Evolutionary conservation across 2,797 vertebrate species (phyloP), one percentile per base, ranked within the genome.

Genomic region (Enteromius radiatus): DNA sequence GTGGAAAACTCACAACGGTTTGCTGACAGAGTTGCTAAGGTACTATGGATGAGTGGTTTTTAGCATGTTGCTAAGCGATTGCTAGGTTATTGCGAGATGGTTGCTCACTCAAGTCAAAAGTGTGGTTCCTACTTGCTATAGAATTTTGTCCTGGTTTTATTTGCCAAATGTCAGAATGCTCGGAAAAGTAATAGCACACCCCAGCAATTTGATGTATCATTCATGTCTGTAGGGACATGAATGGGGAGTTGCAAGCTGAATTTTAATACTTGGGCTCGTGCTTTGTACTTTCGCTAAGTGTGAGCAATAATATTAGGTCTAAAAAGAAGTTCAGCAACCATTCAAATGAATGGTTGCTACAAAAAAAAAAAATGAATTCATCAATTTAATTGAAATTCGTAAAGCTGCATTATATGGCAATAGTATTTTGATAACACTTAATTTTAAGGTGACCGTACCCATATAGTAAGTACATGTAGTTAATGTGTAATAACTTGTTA

Each of bases 141-240:
- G 47, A 70, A 14, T n/a, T n/a, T 8, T 8, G 5, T 9, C 21
- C 33, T 23, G 45, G 26, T 71, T 71, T 19, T 6, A 70, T 45
- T 47, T 28, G 43, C 17, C 68, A 71, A 43, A 43, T 70, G 41
- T 70, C 68, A 70, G 28, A 73, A 47, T 73, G 70, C 11, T 54
- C 19, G 0, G 71, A 54, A 74, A 74, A 74, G n/a, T 33, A 75
- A 38, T 41, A 41, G 52, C 33, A 75, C 33, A 41, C 52, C 73
- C 73, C 8, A 59, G 3, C 52, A 41, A 59, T 75, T 43, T 63
- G 23, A 63, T 77, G 76, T 52, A 67, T 78, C 28, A 47, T 23
- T 67, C 12, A 67, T 52, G 28, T 52, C 52, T 26, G n/a, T 41
- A 36, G 71, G 49, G 71, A 54, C 5, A 38, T 23, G 2, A 14